Evolutionary conservation across 2,113 vertebrate genomes (phyloP).

Genomic region (Tonatia bakeri): DNA sequence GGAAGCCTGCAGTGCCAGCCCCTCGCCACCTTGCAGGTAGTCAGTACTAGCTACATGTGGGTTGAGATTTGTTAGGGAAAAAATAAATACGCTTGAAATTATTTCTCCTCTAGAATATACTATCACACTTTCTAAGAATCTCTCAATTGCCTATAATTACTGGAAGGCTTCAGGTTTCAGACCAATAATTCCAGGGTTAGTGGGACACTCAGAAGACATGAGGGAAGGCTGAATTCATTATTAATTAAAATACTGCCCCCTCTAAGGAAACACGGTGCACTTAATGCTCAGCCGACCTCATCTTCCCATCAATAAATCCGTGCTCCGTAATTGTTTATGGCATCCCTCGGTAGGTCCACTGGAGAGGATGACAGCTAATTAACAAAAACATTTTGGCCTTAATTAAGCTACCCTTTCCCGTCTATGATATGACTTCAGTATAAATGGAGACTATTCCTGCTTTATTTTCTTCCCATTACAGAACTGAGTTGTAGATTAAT

Average conservation of each 20-base stretch:
- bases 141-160: neutral
- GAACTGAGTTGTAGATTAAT: constrained; percentile 11
- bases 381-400: constrained; percentile 47
- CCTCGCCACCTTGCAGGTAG: neutral
- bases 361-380: constrained; percentile 52
- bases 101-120: neutral
- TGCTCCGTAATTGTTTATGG: neutral
- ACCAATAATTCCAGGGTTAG: constrained; percentile 60
- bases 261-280: constrained; percentile 77
- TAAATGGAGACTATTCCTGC: neutral
- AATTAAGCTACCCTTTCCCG: constrained; percentile 60
- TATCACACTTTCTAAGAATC: constrained; percentile 30
- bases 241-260: constrained; percentile 80
- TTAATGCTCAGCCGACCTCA: constrained; percentile 76
- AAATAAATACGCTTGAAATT: neutral
- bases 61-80: neutral
- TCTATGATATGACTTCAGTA: constrained; percentile 1
- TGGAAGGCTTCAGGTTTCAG: constrained; percentile 51
- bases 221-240: constrained; percentile 80
- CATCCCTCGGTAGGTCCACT: constrained; percentile 23
- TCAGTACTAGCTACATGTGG: accelerated
- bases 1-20: neutral
- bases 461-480: neutral
- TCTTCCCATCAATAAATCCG: constrained; percentile 71
- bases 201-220: constrained; percentile 62